These are phyloP conservation scores for Pithys albifrons DNA, from an alignment of 2,113 vertebrate species.

Conservation along the genomic window DNA sequence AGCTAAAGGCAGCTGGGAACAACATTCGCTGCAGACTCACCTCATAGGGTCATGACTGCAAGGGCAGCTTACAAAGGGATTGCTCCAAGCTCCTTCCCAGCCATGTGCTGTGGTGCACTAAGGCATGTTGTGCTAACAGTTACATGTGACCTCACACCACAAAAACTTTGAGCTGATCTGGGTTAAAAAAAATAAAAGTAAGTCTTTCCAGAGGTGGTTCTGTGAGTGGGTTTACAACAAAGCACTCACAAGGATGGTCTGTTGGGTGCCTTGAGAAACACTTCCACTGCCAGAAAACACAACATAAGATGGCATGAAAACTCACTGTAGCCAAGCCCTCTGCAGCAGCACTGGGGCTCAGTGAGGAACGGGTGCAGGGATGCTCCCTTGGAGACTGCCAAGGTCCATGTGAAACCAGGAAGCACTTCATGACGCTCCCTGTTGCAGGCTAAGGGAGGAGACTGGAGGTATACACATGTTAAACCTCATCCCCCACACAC, in stretches of 20 bases:
- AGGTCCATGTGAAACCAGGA: fast-evolving
- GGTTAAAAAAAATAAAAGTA: neutral
- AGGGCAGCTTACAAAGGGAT: neutral
- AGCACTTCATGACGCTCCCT: fast-evolving
- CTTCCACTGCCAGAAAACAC: neutral
- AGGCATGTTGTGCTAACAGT: fast-evolving
- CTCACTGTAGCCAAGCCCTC: neutral
- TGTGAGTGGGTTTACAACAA: neutral
- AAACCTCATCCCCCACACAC: neutral
- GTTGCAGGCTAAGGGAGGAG: neutral
- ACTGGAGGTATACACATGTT: neutral
- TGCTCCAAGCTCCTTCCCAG: neutral
- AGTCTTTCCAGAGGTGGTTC: neutral
- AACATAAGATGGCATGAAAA: neutral
- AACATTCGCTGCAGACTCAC: neutral
- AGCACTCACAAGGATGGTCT: fast-evolving
- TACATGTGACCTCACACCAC: neutral
- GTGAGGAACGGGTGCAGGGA: fast-evolving
- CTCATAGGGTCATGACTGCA: neutral
- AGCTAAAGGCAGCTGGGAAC: neutral
- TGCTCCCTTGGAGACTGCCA: neutral
- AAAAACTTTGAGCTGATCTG: neutral
- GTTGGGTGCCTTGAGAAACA: neutral
- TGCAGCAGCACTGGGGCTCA: neutral
- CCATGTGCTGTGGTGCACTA: fast-evolving